Evolutionary conservation across 2,797 vertebrate genomes (phyloP), one percentile per base, ranked within the genome.

Genomic region (Myotis myotis): DNA sequence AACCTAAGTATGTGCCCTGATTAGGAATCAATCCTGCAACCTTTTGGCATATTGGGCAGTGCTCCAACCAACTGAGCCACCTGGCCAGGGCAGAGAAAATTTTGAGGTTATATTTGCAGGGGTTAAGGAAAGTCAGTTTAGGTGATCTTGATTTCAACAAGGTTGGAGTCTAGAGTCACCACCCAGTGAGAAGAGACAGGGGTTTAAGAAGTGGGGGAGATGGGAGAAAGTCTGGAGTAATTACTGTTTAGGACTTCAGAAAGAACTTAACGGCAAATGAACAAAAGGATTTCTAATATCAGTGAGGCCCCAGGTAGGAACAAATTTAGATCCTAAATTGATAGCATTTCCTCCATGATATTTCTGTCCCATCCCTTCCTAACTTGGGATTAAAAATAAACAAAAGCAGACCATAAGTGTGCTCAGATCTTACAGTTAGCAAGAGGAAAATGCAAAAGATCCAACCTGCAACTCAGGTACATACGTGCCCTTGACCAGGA

Each of bases 301-400:
- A 74, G 10, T 75, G 36, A 87, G 30, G 25, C 25, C 47, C 89
- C 70, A 90, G 47, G 47, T 81, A 20, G 38, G 78, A 85, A 78
- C 85, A 81, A 60, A 87, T 80, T 75, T 84, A 75, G 41, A 87
- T 20, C 16, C 28, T 87, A 76, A 94, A 25, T 78, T 76, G 33
- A 78, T 49, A 81, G 38, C 68, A 78, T 49, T 41, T 64, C 66
- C 9, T 36, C 23, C 19, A 17, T 75, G 49, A 87, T 80, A 76
- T 93, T 90, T 93, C 78, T 81, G 53, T n/a, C 53, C 68, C 38
- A 60, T 81, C 89, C 55, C 10, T 76, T 89, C 53, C 25, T 93
- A 66, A 75, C 62, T 89, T 87, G 51, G 23, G 44, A 71, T 95
- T 93, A 36, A 89, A 88, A 95, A 55, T 75, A 94, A 81, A 71